Base-by-base conservation (phyloP, 2,888 invertebrate genomes). In the Rhorus exstirpatorius region DNA sequence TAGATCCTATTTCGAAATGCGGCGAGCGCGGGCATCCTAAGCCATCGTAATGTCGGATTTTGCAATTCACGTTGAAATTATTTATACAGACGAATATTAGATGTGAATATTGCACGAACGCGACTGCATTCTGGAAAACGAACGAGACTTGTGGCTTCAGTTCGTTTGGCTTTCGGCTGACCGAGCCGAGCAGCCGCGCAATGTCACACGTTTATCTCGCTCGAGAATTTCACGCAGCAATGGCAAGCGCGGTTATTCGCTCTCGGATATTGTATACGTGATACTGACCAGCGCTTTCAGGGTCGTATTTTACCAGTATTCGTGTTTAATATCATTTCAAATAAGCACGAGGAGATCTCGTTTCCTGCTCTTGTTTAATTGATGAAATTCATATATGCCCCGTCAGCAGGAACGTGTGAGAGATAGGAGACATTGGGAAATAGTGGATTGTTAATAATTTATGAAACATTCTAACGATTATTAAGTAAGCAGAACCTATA, bases 121-220 rank as follows among this genome's bases (percentile, higher is more conserved):
- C 60, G 46, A 44, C 63, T 74, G 60, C 31, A 58, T 67, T 74
- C 55, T 49, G 26, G 67, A 41, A 65, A 53, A 74, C n/a, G n/a
- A 68, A 72, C 60, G 79, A 74, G 60, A 60, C 44, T n/a, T 38
- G 68, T 44, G 61, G 46, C 14, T 46, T 46, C n/a, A 63, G 61
- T 80, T 75, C 68, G 75, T 75, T 80, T 80, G 75, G 75, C 55
- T 80, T 75, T 74, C 68, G 75, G 70, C 63, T 70, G 75, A 75
- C 75, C 80, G 79, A 68, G 61, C 75, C 75, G 46, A 70, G 61
- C 75, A 63, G 46, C 74, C 53, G 60, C 74, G 38, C 80, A 70
- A 35, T 38, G 61, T 68, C n/a, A n/a, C 75, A 75, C 70, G 80
- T 74, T 63, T 55, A 80, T 75, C 65, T 63, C 35, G 38, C 46